A percentile compares a stretch with the other conserved stretches of the same genome.
Evolutionary conservation across 2,113 vertebrate species (phyloP).

Genomic region (Zosterops japonicus): DNA sequence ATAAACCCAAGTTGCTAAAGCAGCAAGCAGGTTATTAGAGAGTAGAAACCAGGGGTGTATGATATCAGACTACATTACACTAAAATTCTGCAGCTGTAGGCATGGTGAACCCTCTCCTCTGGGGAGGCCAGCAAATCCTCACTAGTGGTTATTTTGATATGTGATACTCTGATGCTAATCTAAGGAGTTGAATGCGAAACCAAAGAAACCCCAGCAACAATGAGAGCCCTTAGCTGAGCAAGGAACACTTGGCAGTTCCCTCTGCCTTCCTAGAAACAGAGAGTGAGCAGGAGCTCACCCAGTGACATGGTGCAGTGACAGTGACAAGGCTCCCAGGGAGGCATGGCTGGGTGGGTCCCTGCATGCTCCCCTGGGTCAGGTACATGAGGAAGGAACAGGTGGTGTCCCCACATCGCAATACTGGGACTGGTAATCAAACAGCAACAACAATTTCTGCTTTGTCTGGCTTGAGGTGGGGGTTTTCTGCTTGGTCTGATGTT

Average conservation of each 20-base stretch:
- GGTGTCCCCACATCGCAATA: fast-evolving
- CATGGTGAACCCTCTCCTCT: slow-evolving; percentile 10
- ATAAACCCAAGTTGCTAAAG: neutral
- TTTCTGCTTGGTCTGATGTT: fast-evolving
- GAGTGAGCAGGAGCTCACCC: neutral
- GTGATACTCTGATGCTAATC: slow-evolving; percentile 46
- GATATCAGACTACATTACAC: neutral
- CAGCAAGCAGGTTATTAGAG: neutral
- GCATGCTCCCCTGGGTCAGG: fast-evolving
- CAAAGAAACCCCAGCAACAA: neutral
- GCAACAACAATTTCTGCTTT: neutral
- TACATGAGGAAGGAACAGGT: neutral
- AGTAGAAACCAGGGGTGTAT: neutral
- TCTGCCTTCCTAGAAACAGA: neutral
- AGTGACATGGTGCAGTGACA: neutral
- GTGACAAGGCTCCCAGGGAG: fast-evolving
- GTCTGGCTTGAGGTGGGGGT: neutral
- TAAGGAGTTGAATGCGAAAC: neutral
- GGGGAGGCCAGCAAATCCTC: slow-evolving; percentile 19
- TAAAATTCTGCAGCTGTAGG: neutral
- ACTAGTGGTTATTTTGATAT: slow-evolving; percentile 54
- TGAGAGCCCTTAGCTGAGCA: neutral
- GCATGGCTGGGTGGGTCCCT: neutral
- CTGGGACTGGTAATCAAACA: neutral
- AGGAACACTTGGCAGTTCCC: neutral